These are phyloP conservation scores for Orchestes rusci DNA, from an alignment of 2,888 invertebrate genomes.

Conservation along the genomic window DNA sequence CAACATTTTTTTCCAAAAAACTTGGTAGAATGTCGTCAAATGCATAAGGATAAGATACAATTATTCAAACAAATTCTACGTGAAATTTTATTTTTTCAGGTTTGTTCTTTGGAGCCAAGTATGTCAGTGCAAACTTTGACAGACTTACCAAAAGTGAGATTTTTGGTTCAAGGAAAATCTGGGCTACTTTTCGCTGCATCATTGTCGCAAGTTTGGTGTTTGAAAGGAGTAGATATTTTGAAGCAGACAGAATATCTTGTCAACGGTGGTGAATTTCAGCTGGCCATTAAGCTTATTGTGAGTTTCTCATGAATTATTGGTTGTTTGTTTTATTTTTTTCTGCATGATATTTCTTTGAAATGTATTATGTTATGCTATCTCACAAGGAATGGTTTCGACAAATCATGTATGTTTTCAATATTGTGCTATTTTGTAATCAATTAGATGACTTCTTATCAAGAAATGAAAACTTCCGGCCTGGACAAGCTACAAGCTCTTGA, in stretches of 20 bases:
- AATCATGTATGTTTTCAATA: too few species aligned
- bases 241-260: constrained; percentile 79
- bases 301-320: constrained; percentile 36
- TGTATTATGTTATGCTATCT: too few species aligned
- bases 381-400: too few species aligned
- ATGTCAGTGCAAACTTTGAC: constrained; percentile 75
- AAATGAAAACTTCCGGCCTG: too few species aligned
- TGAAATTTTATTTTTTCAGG: constrained; percentile 34
- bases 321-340: too few species aligned
- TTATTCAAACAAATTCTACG: too few species aligned
- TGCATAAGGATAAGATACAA: too few species aligned
- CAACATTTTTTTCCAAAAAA: not conserved
- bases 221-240: constrained; percentile 72
- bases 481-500: too few species aligned
- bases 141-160: constrained; percentile 65
- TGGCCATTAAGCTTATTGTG: constrained; percentile 87
- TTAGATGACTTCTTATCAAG: too few species aligned
- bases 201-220: constrained; percentile 80
- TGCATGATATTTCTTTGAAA: too few species aligned
- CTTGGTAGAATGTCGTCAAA: too few species aligned
- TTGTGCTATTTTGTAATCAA: too few species aligned
- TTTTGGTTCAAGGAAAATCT: constrained; percentile 65
- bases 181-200: constrained; percentile 85
- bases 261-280: constrained; percentile 85
- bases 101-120: constrained; percentile 77